A percentile compares a stretch with the other conserved stretches of the same genome.
phyloP scores from a whole-genome alignment of 30 jellyfish, hydroid and myxozoan species.

The Pseudorhiza aurosa region DNA sequence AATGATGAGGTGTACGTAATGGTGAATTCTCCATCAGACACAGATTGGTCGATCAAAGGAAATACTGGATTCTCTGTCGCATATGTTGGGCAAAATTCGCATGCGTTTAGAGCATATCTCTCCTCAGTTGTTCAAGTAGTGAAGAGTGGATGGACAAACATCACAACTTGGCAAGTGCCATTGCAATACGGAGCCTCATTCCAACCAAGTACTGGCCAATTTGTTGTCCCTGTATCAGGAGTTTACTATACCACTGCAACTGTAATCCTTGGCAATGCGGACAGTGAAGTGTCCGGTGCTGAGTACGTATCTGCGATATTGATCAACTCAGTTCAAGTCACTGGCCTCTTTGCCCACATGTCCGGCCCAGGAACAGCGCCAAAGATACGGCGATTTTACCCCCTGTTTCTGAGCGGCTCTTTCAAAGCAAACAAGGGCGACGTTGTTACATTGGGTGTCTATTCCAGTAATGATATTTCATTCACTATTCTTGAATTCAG shows the following conservation, averaged over 20 bases:
- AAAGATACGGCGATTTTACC: slow-evolving; percentile 33
- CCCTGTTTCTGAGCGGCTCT: slow-evolving; percentile 86
- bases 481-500: slow-evolving; percentile 50
- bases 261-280: slow-evolving; percentile 75
- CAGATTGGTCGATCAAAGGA: slow-evolving; percentile 81
- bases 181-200: slow-evolving; percentile 37
- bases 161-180: slow-evolving; percentile 29
- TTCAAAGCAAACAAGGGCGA: slow-evolving; percentile 70
- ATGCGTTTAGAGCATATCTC: slow-evolving; percentile 56
- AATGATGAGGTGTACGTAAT: slow-evolving; percentile 49
- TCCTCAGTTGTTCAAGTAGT: background rate
- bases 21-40: slow-evolving; percentile 67
- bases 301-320: slow-evolving; percentile 24
- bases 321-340: slow-evolving; percentile 38
- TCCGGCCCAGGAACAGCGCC: slow-evolving; percentile 55
- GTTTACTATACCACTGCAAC: slow-evolving; percentile 77
- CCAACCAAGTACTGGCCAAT: slow-evolving; percentile 36
- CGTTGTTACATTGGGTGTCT: slow-evolving; percentile 30
- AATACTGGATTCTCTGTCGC: slow-evolving; percentile 79
- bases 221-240: slow-evolving; percentile 72
- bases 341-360: slow-evolving; percentile 54
- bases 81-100: slow-evolving; percentile 64
- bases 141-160: slow-evolving; percentile 27
- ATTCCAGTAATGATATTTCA: slow-evolving; percentile 13
- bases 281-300: slow-evolving; percentile 14